These are phyloP conservation scores for Melinaea marsaeus DNA, from an alignment of 2,888 invertebrate genomes.

Conservation along the genomic window DNA sequence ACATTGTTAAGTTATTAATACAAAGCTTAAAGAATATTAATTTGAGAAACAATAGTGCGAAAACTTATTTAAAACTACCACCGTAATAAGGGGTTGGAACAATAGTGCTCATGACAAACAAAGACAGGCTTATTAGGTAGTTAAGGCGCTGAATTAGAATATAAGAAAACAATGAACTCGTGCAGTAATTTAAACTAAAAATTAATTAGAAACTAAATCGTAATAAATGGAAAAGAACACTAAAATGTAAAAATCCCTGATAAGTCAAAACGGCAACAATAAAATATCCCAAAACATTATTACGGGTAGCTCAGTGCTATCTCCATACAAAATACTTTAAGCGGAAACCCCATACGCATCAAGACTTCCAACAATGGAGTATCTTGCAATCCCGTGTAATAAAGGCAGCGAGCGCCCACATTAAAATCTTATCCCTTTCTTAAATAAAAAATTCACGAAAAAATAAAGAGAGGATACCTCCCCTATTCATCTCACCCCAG, in stretches of 20 bases:
- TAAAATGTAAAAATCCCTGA: slow-evolving; percentile 36
- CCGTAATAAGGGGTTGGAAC: slow-evolving; percentile 30
- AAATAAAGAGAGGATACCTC: slow-evolving; percentile 70
- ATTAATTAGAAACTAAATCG: background rate
- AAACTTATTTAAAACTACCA: slow-evolving; percentile 29
- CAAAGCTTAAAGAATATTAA: too few species aligned
- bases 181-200: slow-evolving; percentile 23
- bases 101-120: slow-evolving; percentile 31
- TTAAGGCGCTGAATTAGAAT: slow-evolving; percentile 27
- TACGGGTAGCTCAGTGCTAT: slow-evolving; percentile 51
- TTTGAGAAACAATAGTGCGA: slow-evolving; percentile 14
- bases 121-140: slow-evolving; percentile 32
- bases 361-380: slow-evolving; percentile 65
- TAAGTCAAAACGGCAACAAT: slow-evolving; percentile 42
- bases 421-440: slow-evolving; percentile 79
- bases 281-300: slow-evolving; percentile 61
- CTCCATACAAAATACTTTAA: slow-evolving; percentile 72
- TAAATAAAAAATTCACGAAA: slow-evolving; percentile 79
- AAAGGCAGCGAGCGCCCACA: slow-evolving; percentile 72
- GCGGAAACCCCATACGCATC: slow-evolving; percentile 74
- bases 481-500: slow-evolving; percentile 66
- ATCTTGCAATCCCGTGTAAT: slow-evolving; percentile 73
- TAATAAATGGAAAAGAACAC: slow-evolving; percentile 8
- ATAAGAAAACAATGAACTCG: slow-evolving; percentile 24
- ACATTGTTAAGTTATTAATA: background rate